Percentiles rank a stretch among this genome's conserved stretches.
Conservation (phyloP, 2,113 vertebrate genomes). For the Actenoides hombroni region DNA sequence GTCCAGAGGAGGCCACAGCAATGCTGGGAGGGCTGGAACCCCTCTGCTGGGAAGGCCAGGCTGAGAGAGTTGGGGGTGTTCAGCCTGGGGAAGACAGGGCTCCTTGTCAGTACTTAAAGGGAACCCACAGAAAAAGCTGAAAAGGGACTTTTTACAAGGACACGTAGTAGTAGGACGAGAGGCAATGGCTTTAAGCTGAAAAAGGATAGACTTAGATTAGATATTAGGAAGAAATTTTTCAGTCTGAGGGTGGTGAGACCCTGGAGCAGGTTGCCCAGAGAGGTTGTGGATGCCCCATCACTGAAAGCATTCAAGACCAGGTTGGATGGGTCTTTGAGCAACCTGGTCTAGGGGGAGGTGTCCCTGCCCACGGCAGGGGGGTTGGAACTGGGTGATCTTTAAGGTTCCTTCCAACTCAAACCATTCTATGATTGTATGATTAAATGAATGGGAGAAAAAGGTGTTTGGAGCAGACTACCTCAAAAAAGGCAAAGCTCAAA, state of each 20-base stretch:
- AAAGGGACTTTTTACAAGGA: neutral
- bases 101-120: neutral
- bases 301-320: neutral
- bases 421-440: neutral
- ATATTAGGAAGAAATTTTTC: neutral
- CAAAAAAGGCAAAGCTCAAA: neutral
- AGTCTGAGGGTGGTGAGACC: neutral
- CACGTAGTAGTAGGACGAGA: neutral
- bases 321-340: neutral
- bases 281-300: neutral
- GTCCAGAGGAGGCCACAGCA: neutral
- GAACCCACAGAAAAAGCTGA: neutral
- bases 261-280: neutral
- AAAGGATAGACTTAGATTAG: neutral
- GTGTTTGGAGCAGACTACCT: rapidly evolving
- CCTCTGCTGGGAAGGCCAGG: neutral
- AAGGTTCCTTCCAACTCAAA: neutral
- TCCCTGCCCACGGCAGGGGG: neutral
- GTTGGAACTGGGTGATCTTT: neutral
- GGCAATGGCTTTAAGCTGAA: neutral
- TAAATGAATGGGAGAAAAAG: neutral
- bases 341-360: neutral
- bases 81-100: neutral
- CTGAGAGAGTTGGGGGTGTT: neutral
- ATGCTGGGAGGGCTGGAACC: neutral